A percentile compares a stretch with the other conserved stretches of the same genome.
phyloP scores from a whole-genome alignment of 2,113 vertebrate species.

The Picathartes gymnocephalus region DNA sequence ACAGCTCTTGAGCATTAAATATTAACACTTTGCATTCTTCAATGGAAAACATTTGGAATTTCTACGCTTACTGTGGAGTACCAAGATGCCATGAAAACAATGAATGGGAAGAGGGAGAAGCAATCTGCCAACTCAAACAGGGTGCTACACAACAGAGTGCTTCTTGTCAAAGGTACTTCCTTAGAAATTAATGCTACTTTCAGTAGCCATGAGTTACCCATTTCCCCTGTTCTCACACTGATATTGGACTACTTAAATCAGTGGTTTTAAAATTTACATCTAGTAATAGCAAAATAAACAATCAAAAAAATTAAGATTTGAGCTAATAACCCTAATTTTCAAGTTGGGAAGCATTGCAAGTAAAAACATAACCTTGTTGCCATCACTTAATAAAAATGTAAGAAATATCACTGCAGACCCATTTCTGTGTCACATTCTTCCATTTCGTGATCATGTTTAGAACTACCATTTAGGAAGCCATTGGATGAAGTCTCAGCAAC shows the following conservation, averaged over 20 bases:
- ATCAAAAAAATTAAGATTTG: not conserved
- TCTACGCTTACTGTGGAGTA: accelerated
- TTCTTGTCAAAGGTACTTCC: not conserved
- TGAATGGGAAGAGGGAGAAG: not conserved
- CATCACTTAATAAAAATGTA: constrained; percentile 76
- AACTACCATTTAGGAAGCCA: constrained; percentile 97
- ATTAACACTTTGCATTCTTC: not conserved
- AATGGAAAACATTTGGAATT: not conserved
- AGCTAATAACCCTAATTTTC: constrained; percentile 11
- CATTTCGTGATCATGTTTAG: constrained; percentile 88
- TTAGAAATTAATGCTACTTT: not conserved
- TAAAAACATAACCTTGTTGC: constrained; percentile 74
- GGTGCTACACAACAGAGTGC: not conserved
- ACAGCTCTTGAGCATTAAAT: not conserved
- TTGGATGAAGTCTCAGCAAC: constrained; percentile 94
- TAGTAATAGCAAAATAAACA: not conserved
- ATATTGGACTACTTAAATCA: not conserved
- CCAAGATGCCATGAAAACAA: not conserved
- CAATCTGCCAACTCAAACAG: not conserved
- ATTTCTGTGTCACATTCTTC: constrained; percentile 97
- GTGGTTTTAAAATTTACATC: not conserved
- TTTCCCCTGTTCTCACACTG: not conserved
- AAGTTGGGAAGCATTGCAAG: constrained; percentile 72
- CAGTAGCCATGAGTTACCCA: accelerated
- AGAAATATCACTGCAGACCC: constrained; percentile 87